These are phyloP conservation scores for Ptychochromis oligacanthus DNA, from an alignment of 2,113 vertebrate genomes.

Conservation along the genomic window DNA sequence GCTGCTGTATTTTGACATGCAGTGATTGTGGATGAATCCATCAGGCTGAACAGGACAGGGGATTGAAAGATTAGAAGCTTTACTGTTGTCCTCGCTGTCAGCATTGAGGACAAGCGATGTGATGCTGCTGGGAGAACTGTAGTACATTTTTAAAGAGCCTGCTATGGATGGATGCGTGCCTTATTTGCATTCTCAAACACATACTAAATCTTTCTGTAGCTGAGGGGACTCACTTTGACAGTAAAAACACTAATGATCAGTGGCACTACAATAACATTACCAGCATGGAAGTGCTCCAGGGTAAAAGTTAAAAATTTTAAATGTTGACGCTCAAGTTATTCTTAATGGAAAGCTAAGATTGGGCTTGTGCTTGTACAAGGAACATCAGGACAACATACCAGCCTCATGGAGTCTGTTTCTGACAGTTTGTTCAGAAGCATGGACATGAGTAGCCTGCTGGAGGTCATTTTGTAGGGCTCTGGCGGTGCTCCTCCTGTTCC, in stretches of 20 bases:
- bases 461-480: no score
- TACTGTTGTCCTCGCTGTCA: not conserved
- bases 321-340: slow-evolving; percentile 18
- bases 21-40: slow-evolving; percentile 17
- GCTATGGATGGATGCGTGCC: not conserved
- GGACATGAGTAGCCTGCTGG: not conserved
- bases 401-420: fast-evolving
- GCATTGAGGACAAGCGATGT: slow-evolving; percentile 1
- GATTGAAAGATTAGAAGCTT: slow-evolving; percentile 24
- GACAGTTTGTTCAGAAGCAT: not conserved
- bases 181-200: slow-evolving; percentile 3
- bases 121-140: not conserved
- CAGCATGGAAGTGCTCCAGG: not conserved
- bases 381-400: no score
- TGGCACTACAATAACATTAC: not conserved
- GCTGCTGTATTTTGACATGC: slow-evolving; percentile 24
- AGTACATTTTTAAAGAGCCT: slow-evolving; percentile 41
- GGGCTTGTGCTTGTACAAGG: not conserved
- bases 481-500: not conserved
- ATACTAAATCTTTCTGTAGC: not conserved
- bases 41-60: slow-evolving; percentile 2
- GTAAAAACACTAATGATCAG: slow-evolving; percentile 11
- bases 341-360: not conserved
- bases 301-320: slow-evolving; percentile 23
- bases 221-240: not conserved